These are phyloP conservation scores for Tetranychus piercei DNA, from an alignment of 2,888 invertebrate species.

Conservation along the genomic window DNA sequence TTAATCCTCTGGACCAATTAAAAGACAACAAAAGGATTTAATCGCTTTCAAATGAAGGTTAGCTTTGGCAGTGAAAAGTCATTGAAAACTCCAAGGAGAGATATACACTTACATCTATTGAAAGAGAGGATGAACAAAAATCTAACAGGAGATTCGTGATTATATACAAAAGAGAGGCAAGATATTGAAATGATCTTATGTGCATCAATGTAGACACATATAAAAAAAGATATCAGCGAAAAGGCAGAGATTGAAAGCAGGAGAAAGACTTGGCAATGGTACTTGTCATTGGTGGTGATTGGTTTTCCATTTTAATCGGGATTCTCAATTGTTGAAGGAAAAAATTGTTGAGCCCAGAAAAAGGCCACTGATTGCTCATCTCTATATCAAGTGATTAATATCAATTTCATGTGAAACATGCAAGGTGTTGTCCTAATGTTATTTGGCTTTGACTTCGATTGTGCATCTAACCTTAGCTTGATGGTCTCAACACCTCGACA, in stretches of 20 bases:
- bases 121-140: slow-evolving; percentile 6
- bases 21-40: not conserved
- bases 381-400: not conserved
- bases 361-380: not conserved
- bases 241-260: not conserved
- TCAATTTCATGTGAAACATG: not conserved
- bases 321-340: not conserved
- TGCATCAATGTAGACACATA: no score
- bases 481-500: not conserved
- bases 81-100: not conserved
- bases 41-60: not conserved
- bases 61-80: not conserved
- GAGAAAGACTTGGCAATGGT: not conserved
- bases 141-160: not conserved
- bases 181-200: not conserved
- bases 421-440: not conserved
- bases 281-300: not conserved
- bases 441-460: not conserved
- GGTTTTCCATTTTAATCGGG: not conserved
- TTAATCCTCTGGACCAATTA: not conserved
- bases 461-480: not conserved
- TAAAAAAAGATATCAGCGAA: no score
- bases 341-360: not conserved
- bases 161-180: not conserved
- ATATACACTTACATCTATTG: not conserved